Evolutionary conservation across 2,888 invertebrate species (phyloP).

Genomic region (Eupithecia centaureata): DNA sequence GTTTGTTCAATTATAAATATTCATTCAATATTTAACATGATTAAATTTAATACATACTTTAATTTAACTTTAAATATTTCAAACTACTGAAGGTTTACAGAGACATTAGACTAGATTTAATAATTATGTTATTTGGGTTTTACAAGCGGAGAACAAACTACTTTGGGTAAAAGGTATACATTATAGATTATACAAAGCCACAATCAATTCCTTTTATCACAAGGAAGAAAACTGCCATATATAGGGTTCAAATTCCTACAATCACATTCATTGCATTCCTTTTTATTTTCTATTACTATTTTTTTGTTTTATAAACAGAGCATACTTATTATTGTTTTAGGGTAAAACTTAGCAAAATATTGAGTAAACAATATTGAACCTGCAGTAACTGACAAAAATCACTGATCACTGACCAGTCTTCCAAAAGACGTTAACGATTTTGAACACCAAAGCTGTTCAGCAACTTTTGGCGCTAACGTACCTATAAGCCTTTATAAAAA

Average conservation of each 20-base stretch:
- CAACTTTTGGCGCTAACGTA: neutral
- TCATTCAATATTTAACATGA: neutral
- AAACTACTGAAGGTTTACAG: slow-evolving; percentile 13
- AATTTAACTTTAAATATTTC: slow-evolving; percentile 9
- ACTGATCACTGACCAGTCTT: neutral
- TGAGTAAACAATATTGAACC: neutral
- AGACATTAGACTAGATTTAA: slow-evolving; percentile 24
- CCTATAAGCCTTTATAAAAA: neutral
- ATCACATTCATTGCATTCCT: slow-evolving; percentile 13
- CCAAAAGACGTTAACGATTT: neutral
- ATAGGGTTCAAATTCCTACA: slow-evolving; percentile 28
- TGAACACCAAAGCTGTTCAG: neutral
- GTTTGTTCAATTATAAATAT: neutral
- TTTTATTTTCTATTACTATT: neutral
- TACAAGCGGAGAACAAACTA: slow-evolving; percentile 21
- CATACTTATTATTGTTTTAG: neutral
- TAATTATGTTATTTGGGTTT: slow-evolving; percentile 30
- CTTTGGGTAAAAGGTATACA: slow-evolving; percentile 14
- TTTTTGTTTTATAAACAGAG: neutral
- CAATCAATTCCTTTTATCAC: slow-evolving; percentile 40
- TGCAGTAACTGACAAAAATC: neutral
- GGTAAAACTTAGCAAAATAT: neutral
- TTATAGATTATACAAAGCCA: slow-evolving; percentile 25
- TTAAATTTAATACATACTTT: neutral
- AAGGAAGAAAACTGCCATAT: slow-evolving; percentile 28